Evolutionary conservation across 2,113 vertebrate genomes (phyloP).

Genomic region (Ctenodactylus gundi): DNA sequence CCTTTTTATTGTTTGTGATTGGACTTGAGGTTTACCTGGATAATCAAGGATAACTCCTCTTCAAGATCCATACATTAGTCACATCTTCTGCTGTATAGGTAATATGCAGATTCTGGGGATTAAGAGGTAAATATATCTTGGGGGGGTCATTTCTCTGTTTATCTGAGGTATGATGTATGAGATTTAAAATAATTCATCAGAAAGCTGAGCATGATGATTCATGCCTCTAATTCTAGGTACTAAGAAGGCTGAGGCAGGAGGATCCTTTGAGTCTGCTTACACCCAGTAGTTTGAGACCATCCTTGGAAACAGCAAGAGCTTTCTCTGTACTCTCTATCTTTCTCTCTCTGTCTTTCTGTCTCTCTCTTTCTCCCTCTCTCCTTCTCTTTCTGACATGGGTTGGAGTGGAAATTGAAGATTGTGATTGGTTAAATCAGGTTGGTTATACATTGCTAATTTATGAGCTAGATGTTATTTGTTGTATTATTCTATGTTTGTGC

Average conservation of each 20-base stretch:
- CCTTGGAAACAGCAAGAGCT: too few species aligned
- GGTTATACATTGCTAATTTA: neutral
- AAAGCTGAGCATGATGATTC: too few species aligned
- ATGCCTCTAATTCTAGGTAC: too few species aligned
- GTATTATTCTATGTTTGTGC: neutral
- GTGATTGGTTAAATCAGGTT: neutral
- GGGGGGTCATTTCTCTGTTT: neutral
- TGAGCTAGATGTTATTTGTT: neutral
- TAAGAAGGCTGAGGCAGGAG: too few species aligned
- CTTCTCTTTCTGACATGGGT: too few species aligned
- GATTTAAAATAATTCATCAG: neutral
- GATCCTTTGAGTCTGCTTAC: too few species aligned
- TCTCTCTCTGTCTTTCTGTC: too few species aligned
- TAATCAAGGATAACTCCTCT: neutral
- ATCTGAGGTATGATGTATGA: neutral
- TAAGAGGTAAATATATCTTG: neutral
- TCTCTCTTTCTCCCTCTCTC: too few species aligned
- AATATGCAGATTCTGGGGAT: neutral
- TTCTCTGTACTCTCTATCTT: too few species aligned
- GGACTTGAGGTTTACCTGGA: neutral
- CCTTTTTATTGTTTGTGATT: neutral
- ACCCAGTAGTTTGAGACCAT: too few species aligned
- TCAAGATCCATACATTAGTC: neutral
- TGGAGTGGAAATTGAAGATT: neutral
- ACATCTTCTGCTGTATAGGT: neutral